Conservation (phyloP, 2,888 invertebrate species). For the Mellilla xanthometata region DNA sequence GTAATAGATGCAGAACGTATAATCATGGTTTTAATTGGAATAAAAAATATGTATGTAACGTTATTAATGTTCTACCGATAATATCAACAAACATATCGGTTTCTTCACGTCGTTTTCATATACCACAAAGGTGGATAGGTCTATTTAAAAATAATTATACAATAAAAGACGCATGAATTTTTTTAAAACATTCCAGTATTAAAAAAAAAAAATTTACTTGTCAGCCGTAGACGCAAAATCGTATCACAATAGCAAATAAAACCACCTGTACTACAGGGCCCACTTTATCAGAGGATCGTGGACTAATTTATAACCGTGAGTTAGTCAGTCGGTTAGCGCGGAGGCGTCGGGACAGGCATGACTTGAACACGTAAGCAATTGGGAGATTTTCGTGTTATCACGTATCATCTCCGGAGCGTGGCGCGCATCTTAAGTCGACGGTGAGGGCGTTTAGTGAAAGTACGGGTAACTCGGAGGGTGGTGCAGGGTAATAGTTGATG, state of each 20-base stretch:
- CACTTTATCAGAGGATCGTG: slow-evolving; percentile 73
- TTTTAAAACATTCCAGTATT: too few species aligned
- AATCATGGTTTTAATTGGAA: too few species aligned
- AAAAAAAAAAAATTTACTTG: too few species aligned
- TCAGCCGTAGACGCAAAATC: too few species aligned
- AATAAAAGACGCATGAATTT: too few species aligned
- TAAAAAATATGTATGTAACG: too few species aligned
- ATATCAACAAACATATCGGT: too few species aligned
- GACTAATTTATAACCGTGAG: slow-evolving; percentile 76
- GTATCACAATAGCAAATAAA: neutral
- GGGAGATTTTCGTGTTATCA: slow-evolving; percentile 82
- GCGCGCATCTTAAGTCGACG: slow-evolving; percentile 56
- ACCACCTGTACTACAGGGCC: slow-evolving; percentile 40
- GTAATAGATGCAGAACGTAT: neutral
- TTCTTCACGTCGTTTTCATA: too few species aligned
- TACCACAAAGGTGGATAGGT: too few species aligned
- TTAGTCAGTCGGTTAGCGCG: slow-evolving; percentile 69
- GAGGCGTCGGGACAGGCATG: slow-evolving; percentile 41
- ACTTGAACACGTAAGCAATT: slow-evolving; percentile 80
- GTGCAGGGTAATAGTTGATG: too few species aligned
- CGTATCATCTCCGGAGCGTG: slow-evolving; percentile 79
- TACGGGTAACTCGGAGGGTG: slow-evolving; percentile 25
- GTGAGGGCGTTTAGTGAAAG: slow-evolving; percentile 53
- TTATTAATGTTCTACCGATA: too few species aligned
- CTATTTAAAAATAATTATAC: too few species aligned